Conservation (phyloP, 2,797 vertebrate species). For the Naso thynnoides region DNA sequence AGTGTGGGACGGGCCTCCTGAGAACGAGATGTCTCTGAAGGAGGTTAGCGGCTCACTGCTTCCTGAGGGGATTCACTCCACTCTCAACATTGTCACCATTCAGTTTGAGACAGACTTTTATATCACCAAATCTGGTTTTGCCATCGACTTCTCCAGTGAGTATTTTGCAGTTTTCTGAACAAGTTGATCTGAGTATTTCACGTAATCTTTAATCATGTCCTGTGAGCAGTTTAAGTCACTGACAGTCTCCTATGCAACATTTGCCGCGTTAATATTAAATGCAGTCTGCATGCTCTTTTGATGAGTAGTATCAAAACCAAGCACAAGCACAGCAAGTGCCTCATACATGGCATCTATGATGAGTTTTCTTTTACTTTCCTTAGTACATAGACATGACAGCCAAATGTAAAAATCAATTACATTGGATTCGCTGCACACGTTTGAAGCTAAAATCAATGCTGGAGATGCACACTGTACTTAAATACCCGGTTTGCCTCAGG, state of each 20-base stretch:
- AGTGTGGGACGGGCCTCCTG: conserved; percentile 96
- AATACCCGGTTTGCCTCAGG: conserved; percentile 33
- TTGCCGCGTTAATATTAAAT: conserved; percentile 24
- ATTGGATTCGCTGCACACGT: conserved; percentile 23
- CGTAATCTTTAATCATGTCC: conserved; percentile 21
- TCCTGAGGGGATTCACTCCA: conserved; percentile 97
- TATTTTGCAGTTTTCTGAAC: too few species aligned
- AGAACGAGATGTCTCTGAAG: conserved; percentile 95
- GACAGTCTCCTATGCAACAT: neutral
- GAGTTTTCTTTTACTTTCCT: conserved; percentile 43
- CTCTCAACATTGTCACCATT: conserved; percentile 94
- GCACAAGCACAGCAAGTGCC: conserved; percentile 7
- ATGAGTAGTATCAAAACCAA: conserved; percentile 36
- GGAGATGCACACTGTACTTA: conserved; percentile 35
- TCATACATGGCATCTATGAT: conserved; percentile 27
- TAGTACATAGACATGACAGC: conserved; percentile 15
- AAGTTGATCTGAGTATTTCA: conserved; percentile 14
- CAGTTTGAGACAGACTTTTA: conserved; percentile 99
- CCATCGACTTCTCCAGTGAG: conserved; percentile 99
- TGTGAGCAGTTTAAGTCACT: conserved; percentile 22
- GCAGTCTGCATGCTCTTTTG: conserved; percentile 30
- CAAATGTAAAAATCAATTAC: conserved; percentile 54
- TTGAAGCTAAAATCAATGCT: conserved; percentile 46
- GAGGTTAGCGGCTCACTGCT: conserved; percentile 97
- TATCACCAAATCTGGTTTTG: conserved; percentile 98